Evolutionary conservation across 2,888 invertebrate species (phyloP).

Genomic region (Drosophila atripex): DNA sequence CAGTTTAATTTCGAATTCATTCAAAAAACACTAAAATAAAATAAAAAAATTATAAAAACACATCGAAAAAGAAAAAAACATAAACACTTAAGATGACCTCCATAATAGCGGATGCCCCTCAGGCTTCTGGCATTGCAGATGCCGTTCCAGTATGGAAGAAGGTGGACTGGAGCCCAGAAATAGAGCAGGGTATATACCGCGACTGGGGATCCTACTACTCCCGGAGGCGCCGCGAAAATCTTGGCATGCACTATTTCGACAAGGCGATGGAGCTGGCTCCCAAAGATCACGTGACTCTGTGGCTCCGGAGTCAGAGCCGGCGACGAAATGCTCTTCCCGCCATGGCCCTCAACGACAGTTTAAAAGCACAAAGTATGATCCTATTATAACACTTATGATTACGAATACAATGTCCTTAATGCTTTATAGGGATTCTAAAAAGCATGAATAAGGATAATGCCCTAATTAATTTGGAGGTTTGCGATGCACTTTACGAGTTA

Average conservation of each 20-base stretch:
- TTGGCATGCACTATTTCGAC: conserved; percentile 76
- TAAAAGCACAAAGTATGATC: conserved; percentile 70
- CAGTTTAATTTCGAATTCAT: conserved; percentile 9
- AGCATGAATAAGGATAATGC: conserved; percentile 44
- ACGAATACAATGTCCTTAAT: not conserved
- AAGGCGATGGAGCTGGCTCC: conserved; percentile 70
- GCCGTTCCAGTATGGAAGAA: conserved; percentile 66
- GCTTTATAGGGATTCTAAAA: conserved; percentile 38
- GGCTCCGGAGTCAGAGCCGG: conserved; percentile 74
- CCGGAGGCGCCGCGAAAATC: conserved; percentile 71
- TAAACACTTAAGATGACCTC: conserved; percentile 33
- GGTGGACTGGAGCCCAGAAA: conserved; percentile 75
- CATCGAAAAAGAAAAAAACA: conserved; percentile 10
- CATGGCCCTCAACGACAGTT: conserved; percentile 69
- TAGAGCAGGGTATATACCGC: conserved; percentile 76
- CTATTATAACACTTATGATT: too few species aligned
- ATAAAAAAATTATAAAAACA: conserved; percentile 16
- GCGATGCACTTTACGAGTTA: conserved; percentile 78
- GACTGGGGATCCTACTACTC: conserved; percentile 81
- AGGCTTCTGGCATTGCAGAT: conserved; percentile 24
- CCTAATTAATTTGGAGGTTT: conserved; percentile 78
- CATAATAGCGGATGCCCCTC: conserved; percentile 13
- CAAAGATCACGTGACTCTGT: conserved; percentile 70
- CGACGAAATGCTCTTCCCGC: conserved; percentile 71
- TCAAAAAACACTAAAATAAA: conserved; percentile 17